A percentile compares a stretch with the other conserved stretches of the same genome.
These are phyloP conservation scores for Epinotia bilunana DNA, from an alignment of 2,888 invertebrate genomes.

Conservation along the genomic window DNA sequence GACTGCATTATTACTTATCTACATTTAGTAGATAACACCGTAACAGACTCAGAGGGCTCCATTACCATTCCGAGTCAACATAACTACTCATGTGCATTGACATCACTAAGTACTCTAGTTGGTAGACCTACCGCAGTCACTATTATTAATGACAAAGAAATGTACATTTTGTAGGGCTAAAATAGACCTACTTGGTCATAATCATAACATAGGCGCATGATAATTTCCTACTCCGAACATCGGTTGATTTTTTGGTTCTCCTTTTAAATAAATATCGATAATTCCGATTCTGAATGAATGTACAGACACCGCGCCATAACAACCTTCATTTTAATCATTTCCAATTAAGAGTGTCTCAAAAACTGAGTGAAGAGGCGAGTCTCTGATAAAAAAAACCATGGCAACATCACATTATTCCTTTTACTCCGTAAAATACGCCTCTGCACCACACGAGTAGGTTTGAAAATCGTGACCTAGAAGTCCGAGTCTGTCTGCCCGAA, in stretches of 20 bases:
- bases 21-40: no score
- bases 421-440: not conserved
- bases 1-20: no score
- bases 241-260: not conserved
- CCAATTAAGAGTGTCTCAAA: slow-evolving; percentile 20
- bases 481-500: slow-evolving; percentile 28
- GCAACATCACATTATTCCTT: not conserved
- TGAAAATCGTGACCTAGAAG: slow-evolving; percentile 9
- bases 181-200: no score
- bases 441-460: not conserved
- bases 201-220: no score
- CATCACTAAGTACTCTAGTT: no score
- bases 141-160: no score
- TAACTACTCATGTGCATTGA: no score
- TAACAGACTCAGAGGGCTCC: no score
- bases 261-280: not conserved
- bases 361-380: slow-evolving; percentile 10
- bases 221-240: no score
- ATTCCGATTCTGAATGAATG: not conserved
- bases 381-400: not conserved
- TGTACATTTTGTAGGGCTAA: no score
- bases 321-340: slow-evolving; percentile 3
- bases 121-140: no score
- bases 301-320: not conserved
- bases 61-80: no score